A percentile compares a stretch with the other conserved stretches of the same genome.
phyloP scores from a whole-genome alignment of 2,797 vertebrate species.

The Gymnoscopelus braueri region DNA sequence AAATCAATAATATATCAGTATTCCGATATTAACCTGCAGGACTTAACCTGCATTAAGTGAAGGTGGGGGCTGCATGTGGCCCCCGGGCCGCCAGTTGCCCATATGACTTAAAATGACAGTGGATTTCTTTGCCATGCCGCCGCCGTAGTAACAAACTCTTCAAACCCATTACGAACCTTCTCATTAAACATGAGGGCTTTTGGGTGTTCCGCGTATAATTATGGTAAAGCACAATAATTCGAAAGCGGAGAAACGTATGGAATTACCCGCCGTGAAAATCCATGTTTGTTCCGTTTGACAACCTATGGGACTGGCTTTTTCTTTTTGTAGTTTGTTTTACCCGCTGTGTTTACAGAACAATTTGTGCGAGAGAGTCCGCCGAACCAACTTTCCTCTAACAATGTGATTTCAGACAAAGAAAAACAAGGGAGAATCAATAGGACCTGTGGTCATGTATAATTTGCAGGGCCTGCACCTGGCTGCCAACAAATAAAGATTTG shows the following conservation, averaged over 20 bases:
- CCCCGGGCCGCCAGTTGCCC: too few relatives aligned
- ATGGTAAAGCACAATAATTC: conserved; percentile 24
- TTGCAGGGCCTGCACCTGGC: conserved; percentile 76
- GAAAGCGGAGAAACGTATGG: conserved; percentile 43
- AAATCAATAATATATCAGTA: too few relatives aligned
- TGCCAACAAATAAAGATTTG: conserved; percentile 69
- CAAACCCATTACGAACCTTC: not conserved
- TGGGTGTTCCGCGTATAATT: not conserved
- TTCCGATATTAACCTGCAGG: too few relatives aligned
- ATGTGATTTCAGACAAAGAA: conserved; percentile 76
- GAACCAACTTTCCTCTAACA: conserved; percentile 74
- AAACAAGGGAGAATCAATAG: conserved; percentile 81
- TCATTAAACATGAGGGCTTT: not conserved
- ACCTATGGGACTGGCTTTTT: conserved; percentile 50
- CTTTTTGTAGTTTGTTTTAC: not conserved
- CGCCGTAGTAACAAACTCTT: too few relatives aligned
- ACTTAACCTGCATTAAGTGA: too few relatives aligned
- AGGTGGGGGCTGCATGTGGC: too few relatives aligned
- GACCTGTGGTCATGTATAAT: conserved; percentile 79
- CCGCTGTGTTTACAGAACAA: conserved; percentile 71
- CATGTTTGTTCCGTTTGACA: conserved; percentile 56
- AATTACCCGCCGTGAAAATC: conserved; percentile 49
- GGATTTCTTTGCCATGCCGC: too few relatives aligned
- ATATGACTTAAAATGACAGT: too few relatives aligned
- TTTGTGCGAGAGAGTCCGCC: conserved; percentile 60